A percentile compares a stretch with the other conserved stretches of the same genome.
phyloP scores from a whole-genome alignment of 2,888 invertebrate genomes.

The Yponomeuta cagnagella region DNA sequence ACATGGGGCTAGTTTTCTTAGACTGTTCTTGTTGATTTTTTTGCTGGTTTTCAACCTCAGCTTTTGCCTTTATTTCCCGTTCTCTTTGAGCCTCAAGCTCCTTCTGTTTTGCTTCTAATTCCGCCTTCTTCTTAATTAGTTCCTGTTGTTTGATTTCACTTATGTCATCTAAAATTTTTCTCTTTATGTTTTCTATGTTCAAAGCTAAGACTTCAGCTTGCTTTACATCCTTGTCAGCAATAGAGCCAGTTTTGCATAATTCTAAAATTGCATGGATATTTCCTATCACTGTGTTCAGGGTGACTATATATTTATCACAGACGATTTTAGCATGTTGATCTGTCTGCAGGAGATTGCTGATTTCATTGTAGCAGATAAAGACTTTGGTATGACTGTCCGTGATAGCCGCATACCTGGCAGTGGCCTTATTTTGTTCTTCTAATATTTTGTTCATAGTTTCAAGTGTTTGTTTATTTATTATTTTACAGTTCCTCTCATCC shows the following conservation, averaged over 20 bases:
- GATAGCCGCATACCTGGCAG: conserved; percentile 69
- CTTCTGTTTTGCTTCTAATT: conserved; percentile 35
- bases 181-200: conserved; percentile 66
- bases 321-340: conserved; percentile 56
- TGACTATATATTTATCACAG: conserved; percentile 55
- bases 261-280: conserved; percentile 64
- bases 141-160: conserved; percentile 42
- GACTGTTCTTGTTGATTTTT: conserved; percentile 27
- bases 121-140: conserved; percentile 35
- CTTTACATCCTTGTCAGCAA: conserved; percentile 70
- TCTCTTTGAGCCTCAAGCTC: conserved; percentile 40
- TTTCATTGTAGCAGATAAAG: conserved; percentile 71
- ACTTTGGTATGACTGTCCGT: conserved; percentile 75
- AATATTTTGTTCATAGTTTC: conserved; percentile 69
- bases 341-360: conserved; percentile 61
- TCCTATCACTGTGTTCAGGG: conserved; percentile 52
- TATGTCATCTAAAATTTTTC: conserved; percentile 55
- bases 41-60: conserved; percentile 24
- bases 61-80: conserved; percentile 29
- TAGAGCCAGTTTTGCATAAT: conserved; percentile 53
- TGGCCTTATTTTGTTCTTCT: conserved; percentile 67
- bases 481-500: conserved; percentile 69
- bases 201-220: conserved; percentile 67
- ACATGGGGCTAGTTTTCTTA: conserved; percentile 44
- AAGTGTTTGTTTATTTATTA: conserved; percentile 53